These are phyloP conservation scores for Cryptomyrus ogoouensis DNA, from an alignment of 2,113 vertebrate genomes.

Conservation along the genomic window DNA sequence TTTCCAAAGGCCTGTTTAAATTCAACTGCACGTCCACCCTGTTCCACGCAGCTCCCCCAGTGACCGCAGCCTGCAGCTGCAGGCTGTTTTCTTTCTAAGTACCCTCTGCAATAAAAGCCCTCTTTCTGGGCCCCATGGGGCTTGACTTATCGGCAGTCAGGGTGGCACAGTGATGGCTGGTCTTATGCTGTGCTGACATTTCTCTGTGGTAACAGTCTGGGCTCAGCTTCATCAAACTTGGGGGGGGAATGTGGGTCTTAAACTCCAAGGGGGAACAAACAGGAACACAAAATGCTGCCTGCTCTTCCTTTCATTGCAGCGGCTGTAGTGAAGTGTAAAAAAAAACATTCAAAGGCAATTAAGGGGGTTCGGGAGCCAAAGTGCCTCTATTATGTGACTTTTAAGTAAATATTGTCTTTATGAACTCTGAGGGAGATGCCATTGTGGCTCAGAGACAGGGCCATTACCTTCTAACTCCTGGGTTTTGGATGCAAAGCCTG, in stretches of 20 bases:
- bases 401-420: constrained; percentile 14
- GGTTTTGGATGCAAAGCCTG: background rate
- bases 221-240: background rate
- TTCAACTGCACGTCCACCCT: background rate
- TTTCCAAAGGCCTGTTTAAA: background rate
- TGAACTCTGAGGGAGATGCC: background rate
- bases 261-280: background rate
- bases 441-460: background rate
- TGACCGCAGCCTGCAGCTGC: background rate
- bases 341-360: background rate
- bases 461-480: background rate
- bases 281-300: background rate
- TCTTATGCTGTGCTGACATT: background rate
- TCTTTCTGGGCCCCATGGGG: background rate
- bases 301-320: background rate
- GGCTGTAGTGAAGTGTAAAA: constrained; percentile 3
- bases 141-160: background rate
- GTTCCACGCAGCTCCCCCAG: background rate
- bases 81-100: background rate
- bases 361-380: background rate
- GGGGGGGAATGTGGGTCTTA: background rate
- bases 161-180: background rate
- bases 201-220: background rate
- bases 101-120: background rate
- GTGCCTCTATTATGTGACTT: background rate